These are phyloP conservation scores for Eurytoma adleriae DNA, from an alignment of 2,888 invertebrate genomes.

Conservation along the genomic window DNA sequence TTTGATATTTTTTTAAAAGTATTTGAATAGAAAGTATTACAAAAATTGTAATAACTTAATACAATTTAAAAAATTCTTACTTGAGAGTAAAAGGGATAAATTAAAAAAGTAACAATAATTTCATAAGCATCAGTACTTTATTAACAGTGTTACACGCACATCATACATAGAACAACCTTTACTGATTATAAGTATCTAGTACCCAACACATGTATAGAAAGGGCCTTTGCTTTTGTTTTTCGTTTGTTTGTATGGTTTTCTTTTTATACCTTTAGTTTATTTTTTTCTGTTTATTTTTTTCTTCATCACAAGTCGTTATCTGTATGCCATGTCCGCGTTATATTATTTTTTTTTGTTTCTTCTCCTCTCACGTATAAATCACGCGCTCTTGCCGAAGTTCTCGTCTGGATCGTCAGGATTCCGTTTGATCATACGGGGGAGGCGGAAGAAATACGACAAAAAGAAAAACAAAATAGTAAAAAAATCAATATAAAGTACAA, in stretches of 20 bases:
- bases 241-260: conserved; percentile 28
- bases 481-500: conserved; percentile 12
- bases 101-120: not conserved
- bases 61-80: too few species aligned
- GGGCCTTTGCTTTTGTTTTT: conserved; percentile 29
- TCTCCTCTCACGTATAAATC: conserved; percentile 52
- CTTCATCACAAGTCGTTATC: conserved; percentile 69
- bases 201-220: conserved; percentile 57
- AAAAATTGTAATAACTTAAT: too few species aligned
- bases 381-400: conserved; percentile 38
- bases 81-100: too few species aligned
- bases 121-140: conserved; percentile 75
- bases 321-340: conserved; percentile 73
- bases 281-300: conserved; percentile 10
- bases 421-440: conserved; percentile 47
- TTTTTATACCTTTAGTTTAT: not conserved
- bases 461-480: conserved; percentile 55
- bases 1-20: too few species aligned
- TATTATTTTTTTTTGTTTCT: conserved; percentile 56
- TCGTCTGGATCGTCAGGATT: conserved; percentile 35
- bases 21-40: too few species aligned
- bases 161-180: conserved; percentile 74
- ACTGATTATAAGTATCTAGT: conserved; percentile 66
- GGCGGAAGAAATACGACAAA: conserved; percentile 53
- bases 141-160: conserved; percentile 75